Evolutionary conservation across 2,888 invertebrate genomes (phyloP).

Genomic region (Zele albiditarsus): DNA sequence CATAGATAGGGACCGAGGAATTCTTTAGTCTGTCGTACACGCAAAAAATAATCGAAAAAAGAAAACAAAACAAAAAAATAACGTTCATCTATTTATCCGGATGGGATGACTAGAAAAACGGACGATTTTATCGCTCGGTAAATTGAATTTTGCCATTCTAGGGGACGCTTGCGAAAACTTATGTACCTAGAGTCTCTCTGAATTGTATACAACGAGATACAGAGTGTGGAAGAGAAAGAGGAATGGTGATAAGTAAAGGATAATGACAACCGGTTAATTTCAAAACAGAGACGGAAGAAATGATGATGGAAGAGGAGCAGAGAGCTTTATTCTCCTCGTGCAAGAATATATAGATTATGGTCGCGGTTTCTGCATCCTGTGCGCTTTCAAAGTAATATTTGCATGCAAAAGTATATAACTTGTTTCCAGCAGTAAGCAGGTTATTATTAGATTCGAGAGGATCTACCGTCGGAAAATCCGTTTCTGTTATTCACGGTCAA

Average conservation of each 20-base stretch:
- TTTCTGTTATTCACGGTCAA: constrained; percentile 27
- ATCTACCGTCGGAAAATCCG: constrained; percentile 49
- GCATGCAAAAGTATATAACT: constrained; percentile 57
- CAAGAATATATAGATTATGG: background rate
- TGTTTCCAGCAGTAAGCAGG: constrained; percentile 43
- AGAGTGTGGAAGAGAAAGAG: constrained; percentile 14
- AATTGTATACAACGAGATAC: background rate
- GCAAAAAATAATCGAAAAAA: no score
- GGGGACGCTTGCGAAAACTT: constrained; percentile 40
- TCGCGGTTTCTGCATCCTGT: constrained; percentile 12
- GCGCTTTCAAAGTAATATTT: constrained; percentile 49
- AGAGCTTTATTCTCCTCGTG: background rate
- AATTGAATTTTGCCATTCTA: constrained; percentile 63
- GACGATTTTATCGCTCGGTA: constrained; percentile 64
- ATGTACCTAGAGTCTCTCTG: constrained; percentile 6
- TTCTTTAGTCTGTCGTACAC: constrained; percentile 38
- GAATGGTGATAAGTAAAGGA: background rate
- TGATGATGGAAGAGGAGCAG: constrained; percentile 14
- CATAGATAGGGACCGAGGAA: constrained; percentile 18
- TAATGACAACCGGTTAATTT: background rate
- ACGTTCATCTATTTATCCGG: constrained; percentile 54
- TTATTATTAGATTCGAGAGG: constrained; percentile 58
- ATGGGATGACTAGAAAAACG: constrained; percentile 60
- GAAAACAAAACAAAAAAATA: constrained; percentile 4
- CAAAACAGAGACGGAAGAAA: constrained; percentile 18